These are phyloP conservation scores for Paratrypauchen microcephalus DNA, from an alignment of 2,797 vertebrate species.

Conservation along the genomic window DNA sequence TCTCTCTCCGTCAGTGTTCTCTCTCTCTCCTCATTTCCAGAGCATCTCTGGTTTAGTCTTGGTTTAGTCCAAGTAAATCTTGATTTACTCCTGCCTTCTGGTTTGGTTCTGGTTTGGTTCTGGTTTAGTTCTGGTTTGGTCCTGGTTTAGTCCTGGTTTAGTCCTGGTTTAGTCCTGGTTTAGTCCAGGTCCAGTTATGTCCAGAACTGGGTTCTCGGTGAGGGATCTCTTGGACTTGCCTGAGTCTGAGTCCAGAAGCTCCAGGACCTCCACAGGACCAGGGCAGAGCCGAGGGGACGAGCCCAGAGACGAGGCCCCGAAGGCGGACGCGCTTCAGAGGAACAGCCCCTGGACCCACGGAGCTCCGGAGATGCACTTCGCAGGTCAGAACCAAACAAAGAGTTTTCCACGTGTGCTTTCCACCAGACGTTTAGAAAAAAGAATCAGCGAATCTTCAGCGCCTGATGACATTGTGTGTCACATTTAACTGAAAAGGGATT, in stretches of 20 bases:
- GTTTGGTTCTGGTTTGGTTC: too few species aligned
- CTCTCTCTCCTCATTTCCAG: constrained; percentile 56
- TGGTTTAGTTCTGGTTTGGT: not conserved
- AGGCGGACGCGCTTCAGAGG: constrained; percentile 71
- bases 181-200: not conserved
- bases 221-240: constrained; percentile 91
- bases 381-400: constrained; percentile 71
- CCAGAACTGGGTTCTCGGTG: constrained; percentile 90
- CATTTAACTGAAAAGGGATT: too few species aligned
- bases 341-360: constrained; percentile 80
- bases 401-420: too few species aligned
- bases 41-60: constrained; percentile 11
- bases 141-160: constrained; percentile 3
- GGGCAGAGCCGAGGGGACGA: constrained; percentile 81
- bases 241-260: constrained; percentile 72
- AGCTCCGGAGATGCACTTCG: constrained; percentile 81
- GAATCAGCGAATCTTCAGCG: too few species aligned
- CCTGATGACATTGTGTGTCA: too few species aligned
- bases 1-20: too few species aligned
- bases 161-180: not conserved
- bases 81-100: not conserved
- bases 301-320: constrained; percentile 69
- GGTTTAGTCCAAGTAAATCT: not conserved
- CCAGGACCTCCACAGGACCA: not conserved
- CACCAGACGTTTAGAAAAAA: too few species aligned